Base-by-base conservation (phyloP, 2,113 vertebrate species). In the Haplochromis vanheusdeni region DNA sequence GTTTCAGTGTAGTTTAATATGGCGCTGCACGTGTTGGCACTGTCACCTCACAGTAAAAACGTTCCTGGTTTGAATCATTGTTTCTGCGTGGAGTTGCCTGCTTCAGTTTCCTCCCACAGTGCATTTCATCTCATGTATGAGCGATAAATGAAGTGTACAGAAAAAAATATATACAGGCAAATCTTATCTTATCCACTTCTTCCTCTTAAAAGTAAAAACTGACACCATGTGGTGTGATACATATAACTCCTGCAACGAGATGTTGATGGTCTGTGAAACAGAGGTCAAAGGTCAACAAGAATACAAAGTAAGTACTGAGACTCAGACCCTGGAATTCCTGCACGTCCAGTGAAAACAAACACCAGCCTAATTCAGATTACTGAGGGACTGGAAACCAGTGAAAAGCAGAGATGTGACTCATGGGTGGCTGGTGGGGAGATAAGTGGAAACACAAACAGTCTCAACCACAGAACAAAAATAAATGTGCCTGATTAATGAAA, bases 381-480 rank as follows among this genome's bases (percentile, higher is more conserved):
- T 1, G 28, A 16, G 10, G 14, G 58, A 14, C 16, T 73, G 62
- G 56, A 89, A 85, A 86, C 84, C 40, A 80, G 70, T 13, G 4
- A 80, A 54, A 83, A 84, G 33, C 16, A 9, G 33, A 79, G 54
- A 56, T 45, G 7, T 79, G 84, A 85, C 47, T 79, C 81, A 62
- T 52, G 2, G 26, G 3, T 10, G 49, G 55, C 21, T 79, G 51
- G 9, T 11, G 21, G 19, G 16, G 37, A 73, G 65, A 60, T 40
- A 45, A 73, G 23, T 86, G 87, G 89, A 93, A 92, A 92, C 52
- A 88, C 54, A 87, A 87, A 82, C 86, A 92, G 54, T 4, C 70
- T 21, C 4, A 45, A 55, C 31, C 52, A 28, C 28, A 82, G 82
- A 11, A 51, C 83, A n/a, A 56, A 81, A 89, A 89, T 79, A 91